A percentile compares a stretch with the other conserved stretches of the same genome.
These are phyloP conservation scores for Alectoris magna DNA, from an alignment of 2,797 vertebrate genomes.

Conservation along the genomic window DNA sequence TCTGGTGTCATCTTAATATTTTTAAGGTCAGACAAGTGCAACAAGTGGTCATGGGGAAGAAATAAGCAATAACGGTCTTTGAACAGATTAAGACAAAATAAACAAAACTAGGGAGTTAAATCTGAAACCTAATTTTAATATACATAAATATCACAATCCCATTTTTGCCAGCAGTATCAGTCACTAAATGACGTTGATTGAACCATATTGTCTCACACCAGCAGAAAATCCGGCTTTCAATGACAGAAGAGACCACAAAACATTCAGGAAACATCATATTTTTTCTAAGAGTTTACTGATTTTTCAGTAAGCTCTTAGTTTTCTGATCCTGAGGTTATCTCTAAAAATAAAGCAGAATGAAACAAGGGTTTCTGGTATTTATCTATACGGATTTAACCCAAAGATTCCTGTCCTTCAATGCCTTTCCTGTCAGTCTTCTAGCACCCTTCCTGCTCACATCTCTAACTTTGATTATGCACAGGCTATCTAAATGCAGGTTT, in stretches of 20 bases:
- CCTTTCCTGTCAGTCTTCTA: not conserved
- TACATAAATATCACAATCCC: not conserved
- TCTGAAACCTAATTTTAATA: not conserved
- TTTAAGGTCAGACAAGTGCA: conserved; percentile 6
- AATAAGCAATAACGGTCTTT: not conserved
- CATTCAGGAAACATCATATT: not conserved
- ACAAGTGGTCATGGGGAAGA: not conserved
- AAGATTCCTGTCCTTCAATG: not conserved
- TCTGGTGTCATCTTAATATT: not conserved
- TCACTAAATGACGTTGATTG: not conserved
- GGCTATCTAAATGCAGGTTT: not conserved
- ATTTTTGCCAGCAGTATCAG: not conserved
- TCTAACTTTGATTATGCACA: not conserved
- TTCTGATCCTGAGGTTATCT: not conserved
- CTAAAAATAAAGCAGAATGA: not conserved
- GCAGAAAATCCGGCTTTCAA: not conserved
- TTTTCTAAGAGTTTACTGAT: not conserved
- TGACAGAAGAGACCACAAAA: not conserved
- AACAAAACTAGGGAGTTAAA: not conserved
- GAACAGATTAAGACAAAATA: not conserved
- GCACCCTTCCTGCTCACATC: not conserved
- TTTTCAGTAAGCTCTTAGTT: not conserved
- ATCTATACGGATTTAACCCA: not conserved
- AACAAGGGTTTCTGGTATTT: not conserved
- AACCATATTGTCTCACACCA: not conserved